Conservation (phyloP, 1,140 invertebrate species). For the Drosophila quadrilineata region DNA sequence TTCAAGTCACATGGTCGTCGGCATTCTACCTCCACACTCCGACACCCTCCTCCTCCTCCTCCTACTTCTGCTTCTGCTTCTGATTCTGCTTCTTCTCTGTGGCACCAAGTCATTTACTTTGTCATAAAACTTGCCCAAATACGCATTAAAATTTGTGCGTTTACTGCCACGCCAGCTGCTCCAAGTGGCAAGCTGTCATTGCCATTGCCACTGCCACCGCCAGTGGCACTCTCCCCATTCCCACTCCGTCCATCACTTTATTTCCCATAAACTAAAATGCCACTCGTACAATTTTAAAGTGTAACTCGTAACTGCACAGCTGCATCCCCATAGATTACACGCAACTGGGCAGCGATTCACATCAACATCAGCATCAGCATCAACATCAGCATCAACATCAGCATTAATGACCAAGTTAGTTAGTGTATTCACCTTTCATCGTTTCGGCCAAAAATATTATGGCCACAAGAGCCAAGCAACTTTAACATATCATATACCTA, state of each 20-base stretch:
- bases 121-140: constrained; percentile 49
- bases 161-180: constrained; percentile 36
- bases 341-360: background rate
- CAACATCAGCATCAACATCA: background rate
- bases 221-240: background rate
- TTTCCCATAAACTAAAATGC: constrained; percentile 40
- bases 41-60: constrained; percentile 20
- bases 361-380: constrained; percentile 4
- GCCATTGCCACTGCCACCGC: background rate
- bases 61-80: too few relatives aligned
- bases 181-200: background rate
- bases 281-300: constrained; percentile 30
- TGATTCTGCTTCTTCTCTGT: constrained; percentile 9
- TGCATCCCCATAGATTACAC: constrained; percentile 13
- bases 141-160: constrained; percentile 44
- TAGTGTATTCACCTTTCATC: too few relatives aligned
- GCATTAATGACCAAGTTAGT: too few relatives aligned
- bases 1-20: too few relatives aligned
- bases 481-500: too few relatives aligned
- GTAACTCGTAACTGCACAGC: constrained; percentile 19
- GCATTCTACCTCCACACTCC: too few relatives aligned
- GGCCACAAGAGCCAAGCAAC: too few relatives aligned
- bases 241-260: constrained; percentile 10
- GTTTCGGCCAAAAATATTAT: too few relatives aligned
- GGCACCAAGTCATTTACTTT: constrained; percentile 45